A percentile compares a stretch with the other conserved stretches of the same genome.
Evolutionary conservation across 2,113 vertebrate genomes (phyloP).

Genomic region (Beaufortia kweichowensis): DNA sequence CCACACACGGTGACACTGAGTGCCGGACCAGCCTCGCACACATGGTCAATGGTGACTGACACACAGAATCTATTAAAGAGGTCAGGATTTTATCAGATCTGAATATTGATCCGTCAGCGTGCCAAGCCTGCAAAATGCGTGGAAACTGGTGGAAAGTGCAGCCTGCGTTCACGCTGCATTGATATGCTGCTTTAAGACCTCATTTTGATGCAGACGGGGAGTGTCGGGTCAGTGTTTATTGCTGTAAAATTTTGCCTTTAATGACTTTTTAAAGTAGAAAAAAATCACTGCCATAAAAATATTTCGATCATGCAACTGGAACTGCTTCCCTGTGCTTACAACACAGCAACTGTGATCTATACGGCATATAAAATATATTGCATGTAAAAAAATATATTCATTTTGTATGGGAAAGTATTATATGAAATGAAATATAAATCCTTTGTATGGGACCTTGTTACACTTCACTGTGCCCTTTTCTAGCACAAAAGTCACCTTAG

Average conservation of each 20-base stretch:
- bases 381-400: background rate
- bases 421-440: background rate
- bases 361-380: background rate
- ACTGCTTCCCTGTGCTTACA: too few relatives aligned
- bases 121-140: constrained; percentile 58
- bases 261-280: background rate
- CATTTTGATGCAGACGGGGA: background rate
- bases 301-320: background rate
- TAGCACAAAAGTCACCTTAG: background rate
- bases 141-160: constrained; percentile 51
- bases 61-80: constrained; percentile 61
- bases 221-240: background rate
- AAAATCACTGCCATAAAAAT: background rate
- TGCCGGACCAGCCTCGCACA: constrained; percentile 13
- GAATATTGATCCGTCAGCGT: constrained; percentile 59
- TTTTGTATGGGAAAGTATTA: too few relatives aligned
- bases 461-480: background rate
- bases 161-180: background rate
- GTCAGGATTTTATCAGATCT: constrained; percentile 58
- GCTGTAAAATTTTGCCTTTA: background rate
- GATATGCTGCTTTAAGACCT: background rate
- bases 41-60: constrained; percentile 57
- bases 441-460: background rate
- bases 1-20: background rate
- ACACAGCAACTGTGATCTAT: too few relatives aligned